These are phyloP conservation scores for Agonopterix arenella DNA, from an alignment of 2,888 invertebrate species.

Conservation along the genomic window DNA sequence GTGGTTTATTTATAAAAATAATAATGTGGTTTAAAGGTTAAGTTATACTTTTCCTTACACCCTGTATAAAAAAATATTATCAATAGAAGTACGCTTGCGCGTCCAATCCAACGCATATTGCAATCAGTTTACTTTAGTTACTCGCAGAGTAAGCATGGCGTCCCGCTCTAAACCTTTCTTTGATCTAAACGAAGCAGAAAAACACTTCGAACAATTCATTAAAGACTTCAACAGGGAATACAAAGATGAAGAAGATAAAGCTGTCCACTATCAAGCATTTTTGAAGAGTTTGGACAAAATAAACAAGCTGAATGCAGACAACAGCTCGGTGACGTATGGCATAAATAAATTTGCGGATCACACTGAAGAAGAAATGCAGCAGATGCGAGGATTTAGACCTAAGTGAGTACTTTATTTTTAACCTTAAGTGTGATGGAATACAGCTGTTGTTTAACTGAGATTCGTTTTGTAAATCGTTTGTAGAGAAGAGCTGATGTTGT, in stretches of 20 bases:
- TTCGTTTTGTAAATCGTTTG: too few relatives aligned
- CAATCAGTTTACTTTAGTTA: neutral
- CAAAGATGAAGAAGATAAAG: slow-evolving; percentile 30
- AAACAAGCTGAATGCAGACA: slow-evolving; percentile 22
- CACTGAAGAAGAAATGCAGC: slow-evolving; percentile 23
- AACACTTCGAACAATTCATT: slow-evolving; percentile 31
- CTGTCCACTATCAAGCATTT: slow-evolving; percentile 31
- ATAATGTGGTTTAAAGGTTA: too few relatives aligned
- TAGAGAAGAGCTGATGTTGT: neutral
- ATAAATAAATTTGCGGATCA: slow-evolving; percentile 40
- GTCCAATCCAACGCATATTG: neutral
- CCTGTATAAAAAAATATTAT: neutral
- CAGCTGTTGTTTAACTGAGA: neutral
- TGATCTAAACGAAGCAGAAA: slow-evolving; percentile 23
- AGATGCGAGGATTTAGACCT: slow-evolving; percentile 16
- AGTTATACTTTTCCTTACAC: too few relatives aligned
- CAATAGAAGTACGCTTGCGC: neutral
- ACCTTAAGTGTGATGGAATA: neutral
- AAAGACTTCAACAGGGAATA: slow-evolving; percentile 29
- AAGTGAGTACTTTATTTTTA: neutral
- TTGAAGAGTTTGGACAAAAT: slow-evolving; percentile 22
- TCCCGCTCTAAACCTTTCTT: slow-evolving; percentile 15
- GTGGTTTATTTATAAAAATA: too few relatives aligned
- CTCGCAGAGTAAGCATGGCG: slow-evolving; percentile 1
- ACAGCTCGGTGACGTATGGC: slow-evolving; percentile 20